Evolutionary conservation across 2,113 vertebrate genomes (phyloP).

Genomic region (Tetraodon nigroviridis): DNA sequence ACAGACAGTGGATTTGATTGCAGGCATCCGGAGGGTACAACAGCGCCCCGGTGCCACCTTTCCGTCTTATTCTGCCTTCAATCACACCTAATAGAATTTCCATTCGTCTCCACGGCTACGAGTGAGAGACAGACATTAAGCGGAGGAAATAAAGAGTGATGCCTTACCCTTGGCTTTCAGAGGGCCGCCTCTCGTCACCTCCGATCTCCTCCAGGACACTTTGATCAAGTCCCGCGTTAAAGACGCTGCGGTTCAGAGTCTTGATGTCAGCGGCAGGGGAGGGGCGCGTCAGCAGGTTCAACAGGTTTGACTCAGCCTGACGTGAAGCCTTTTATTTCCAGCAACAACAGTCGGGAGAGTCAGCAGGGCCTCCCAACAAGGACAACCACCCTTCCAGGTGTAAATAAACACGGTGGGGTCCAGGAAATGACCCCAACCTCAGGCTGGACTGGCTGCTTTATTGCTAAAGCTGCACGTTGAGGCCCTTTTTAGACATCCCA

Average conservation of each 20-base stretch:
- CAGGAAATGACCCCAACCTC: too few relatives aligned
- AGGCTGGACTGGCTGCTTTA: too few relatives aligned
- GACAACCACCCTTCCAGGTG: too few relatives aligned
- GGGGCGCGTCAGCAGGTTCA: slow-evolving; percentile 52
- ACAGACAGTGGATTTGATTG: slow-evolving; percentile 65
- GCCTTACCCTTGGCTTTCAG: slow-evolving; percentile 58
- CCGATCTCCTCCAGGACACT: slow-evolving; percentile 16
- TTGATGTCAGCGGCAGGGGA: background rate
- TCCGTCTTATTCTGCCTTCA: slow-evolving; percentile 56
- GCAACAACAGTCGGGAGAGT: too few relatives aligned
- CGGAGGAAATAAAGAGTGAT: slow-evolving; percentile 33
- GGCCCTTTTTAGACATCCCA: too few relatives aligned
- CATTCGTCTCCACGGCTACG: slow-evolving; percentile 38
- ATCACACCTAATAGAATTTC: slow-evolving; percentile 66
- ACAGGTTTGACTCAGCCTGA: slow-evolving; percentile 41
- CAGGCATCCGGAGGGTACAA: slow-evolving; percentile 52
- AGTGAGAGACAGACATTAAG: slow-evolving; percentile 42
- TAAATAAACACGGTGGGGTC: too few relatives aligned
- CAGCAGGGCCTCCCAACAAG: too few relatives aligned
- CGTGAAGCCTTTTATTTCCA: background rate
- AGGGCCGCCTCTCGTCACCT: slow-evolving; percentile 27
- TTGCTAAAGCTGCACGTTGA: too few relatives aligned
- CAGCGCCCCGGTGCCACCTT: slow-evolving; percentile 62
- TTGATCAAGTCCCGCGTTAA: slow-evolving; percentile 5
- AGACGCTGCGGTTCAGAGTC: background rate